Base-by-base conservation (phyloP, 2,797 vertebrate genomes). In the Ctenopoma multispine region DNA sequence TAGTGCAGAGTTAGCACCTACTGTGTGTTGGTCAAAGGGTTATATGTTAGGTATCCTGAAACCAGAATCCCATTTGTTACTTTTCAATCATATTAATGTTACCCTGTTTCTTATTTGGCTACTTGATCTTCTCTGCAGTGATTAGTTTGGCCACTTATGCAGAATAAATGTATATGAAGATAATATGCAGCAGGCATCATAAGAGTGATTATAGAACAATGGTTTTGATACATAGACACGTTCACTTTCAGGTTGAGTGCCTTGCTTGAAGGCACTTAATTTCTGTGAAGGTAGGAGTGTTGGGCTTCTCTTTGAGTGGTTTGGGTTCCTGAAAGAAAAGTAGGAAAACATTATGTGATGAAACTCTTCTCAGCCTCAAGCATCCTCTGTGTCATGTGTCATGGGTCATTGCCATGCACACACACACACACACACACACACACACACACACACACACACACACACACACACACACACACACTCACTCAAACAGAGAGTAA, bases 301-400 rank as follows among this genome's bases (percentile, higher is more conserved):
- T 56, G 31, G 48, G 40, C 53, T 38, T 15, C n/a, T 18, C 8
- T 51, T 40, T n/a, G 17, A 70, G 56, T 14, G 31, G 24, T 44
- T 66, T 34, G 20, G 65, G 27, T 7, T 67, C 58, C 57, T 76
- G 17, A 70, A 49, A 41, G 71, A 69, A 73, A 69, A 76, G 34
- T 55, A 43, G 36, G 47, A 63, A 58, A 64, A 66, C 36, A 79
- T 34, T 47, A 49, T 59, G 20, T 44, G 58, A 79, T 54, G 62
- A 50, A 79, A 63, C 56, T 65, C 34, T 55, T 63, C 63, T 46
- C 66, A 67, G 56, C 67, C 67, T 69, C 9, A 38, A 82, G 80
- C 67, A 50, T 61, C 34, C 44, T 54, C 54, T 13, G 20, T 55
- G 47, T 48, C 71, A 69, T 57, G 51, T 74, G n/a, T n/a, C n/a